Conservation (phyloP, 1,140 invertebrate genomes). For the Dendrolimus kikuchii region DNA sequence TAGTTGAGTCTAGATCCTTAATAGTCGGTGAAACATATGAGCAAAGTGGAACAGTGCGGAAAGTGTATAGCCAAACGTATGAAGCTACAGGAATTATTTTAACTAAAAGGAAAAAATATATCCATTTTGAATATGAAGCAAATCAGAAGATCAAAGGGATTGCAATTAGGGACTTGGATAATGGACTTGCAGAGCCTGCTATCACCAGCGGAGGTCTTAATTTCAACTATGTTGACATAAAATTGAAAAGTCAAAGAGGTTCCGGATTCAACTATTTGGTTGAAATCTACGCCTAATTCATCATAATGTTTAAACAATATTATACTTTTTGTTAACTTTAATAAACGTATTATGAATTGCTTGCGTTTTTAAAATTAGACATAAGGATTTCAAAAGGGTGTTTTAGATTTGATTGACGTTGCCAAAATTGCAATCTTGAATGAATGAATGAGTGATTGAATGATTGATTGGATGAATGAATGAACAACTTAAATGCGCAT, state of each 20-base stretch:
- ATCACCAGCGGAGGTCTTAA: conserved; percentile 36
- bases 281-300: conserved; percentile 32
- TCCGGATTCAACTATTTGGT: conserved; percentile 43
- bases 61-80: conserved; percentile 14
- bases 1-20: too few species aligned
- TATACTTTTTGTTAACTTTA: too few species aligned
- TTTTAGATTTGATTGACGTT: too few species aligned
- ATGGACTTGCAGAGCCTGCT: conserved; percentile 19
- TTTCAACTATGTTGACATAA: conserved; percentile 32
- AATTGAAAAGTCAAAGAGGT: conserved; percentile 40
- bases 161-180: conserved; percentile 22
- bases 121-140: conserved; percentile 23
- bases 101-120: conserved; percentile 16
- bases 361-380: too few species aligned
- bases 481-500: too few species aligned
- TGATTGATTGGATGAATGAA: too few species aligned
- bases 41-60: conserved; percentile 10
- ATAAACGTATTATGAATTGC: too few species aligned
- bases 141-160: conserved; percentile 33
- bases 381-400: too few species aligned
- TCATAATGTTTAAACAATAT: background rate
- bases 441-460: too few species aligned
- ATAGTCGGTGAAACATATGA: conserved; percentile 17
- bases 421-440: too few species aligned
- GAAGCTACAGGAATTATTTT: conserved; percentile 14